Base-by-base conservation (phyloP, 1,140 invertebrate species). In the Drosophila pruinosa region DNA sequence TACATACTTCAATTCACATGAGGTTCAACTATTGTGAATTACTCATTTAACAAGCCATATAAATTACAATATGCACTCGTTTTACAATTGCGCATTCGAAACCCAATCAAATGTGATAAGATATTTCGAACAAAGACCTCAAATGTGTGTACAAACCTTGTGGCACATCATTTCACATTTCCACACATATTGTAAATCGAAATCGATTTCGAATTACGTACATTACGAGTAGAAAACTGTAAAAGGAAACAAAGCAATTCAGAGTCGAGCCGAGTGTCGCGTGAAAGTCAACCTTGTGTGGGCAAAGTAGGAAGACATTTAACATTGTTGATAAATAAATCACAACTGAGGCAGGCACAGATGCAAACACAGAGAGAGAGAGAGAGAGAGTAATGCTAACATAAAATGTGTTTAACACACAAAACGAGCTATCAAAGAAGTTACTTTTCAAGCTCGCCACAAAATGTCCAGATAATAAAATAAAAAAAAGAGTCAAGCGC, bases 191-290 rank as follows among this genome's bases (percentile, higher is more conserved):
- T 61, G 67, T 38, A 28, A 79, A 63, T 65, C 59, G 72, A 85
- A 85, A 85, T 79, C 80, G 62, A 82, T 83, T 83, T 72, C 58
- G 47, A 83, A 82, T 82, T 75, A 72, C 65, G 76, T 82, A 58
- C 65, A 58, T 61, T 58, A 72, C 65, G 41, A 21, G 24, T 58
- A 79, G 47, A 28, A 71, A 81, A 70, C 78, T 82, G 69, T 58
- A 82, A 82, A 80, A 63, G 72, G 76, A 76, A 64, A 74, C 63
- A 76, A 70, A 65, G 58, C 53, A 52, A 65, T 62, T 54, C 41
- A 34, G 47, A 15, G 3, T 50, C 26, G 31, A n/a, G 28, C 7
- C 28, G 62, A 56, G 50, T 31, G 38, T 24, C 48, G 73, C 76
- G 80, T 73, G 80, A 83, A 83, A 83, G 80, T 80, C 61, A 69